These are phyloP conservation scores for Dasypogon diadema DNA, from an alignment of 2,888 invertebrate species.

Conservation along the genomic window DNA sequence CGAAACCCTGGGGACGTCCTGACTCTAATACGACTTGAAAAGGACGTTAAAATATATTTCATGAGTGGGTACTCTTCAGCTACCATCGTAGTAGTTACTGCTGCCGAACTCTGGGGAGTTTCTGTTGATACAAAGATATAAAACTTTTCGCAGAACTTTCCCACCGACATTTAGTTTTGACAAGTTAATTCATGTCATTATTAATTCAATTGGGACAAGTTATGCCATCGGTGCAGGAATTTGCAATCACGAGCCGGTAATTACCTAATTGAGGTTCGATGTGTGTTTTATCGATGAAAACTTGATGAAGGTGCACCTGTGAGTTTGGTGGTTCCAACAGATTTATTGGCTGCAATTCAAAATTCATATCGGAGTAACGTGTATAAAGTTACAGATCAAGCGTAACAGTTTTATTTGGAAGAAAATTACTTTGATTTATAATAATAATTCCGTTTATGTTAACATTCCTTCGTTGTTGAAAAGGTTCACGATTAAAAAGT, in stretches of 20 bases:
- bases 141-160: slow-evolving; percentile 22
- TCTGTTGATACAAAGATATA: slow-evolving; percentile 19
- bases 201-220: slow-evolving; percentile 28
- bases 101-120: not conserved
- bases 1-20: not conserved
- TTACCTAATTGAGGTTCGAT: not conserved
- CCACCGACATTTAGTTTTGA: slow-evolving; percentile 14
- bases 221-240: not conserved
- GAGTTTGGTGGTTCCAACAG: too few species aligned
- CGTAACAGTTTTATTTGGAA: too few species aligned
- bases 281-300: not conserved
- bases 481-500: too few species aligned
- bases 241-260: not conserved
- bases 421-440: too few species aligned
- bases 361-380: too few species aligned
- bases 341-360: too few species aligned
- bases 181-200: slow-evolving; percentile 37
- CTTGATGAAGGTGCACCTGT: not conserved
- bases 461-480: too few species aligned
- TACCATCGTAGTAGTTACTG: not conserved
- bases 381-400: too few species aligned
- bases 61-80: not conserved
- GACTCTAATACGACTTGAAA: slow-evolving; percentile 18
- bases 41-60: slow-evolving; percentile 22
- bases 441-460: too few species aligned